Conservation (phyloP, 1,140 invertebrate genomes). For the Batillaria attramentaria region DNA sequence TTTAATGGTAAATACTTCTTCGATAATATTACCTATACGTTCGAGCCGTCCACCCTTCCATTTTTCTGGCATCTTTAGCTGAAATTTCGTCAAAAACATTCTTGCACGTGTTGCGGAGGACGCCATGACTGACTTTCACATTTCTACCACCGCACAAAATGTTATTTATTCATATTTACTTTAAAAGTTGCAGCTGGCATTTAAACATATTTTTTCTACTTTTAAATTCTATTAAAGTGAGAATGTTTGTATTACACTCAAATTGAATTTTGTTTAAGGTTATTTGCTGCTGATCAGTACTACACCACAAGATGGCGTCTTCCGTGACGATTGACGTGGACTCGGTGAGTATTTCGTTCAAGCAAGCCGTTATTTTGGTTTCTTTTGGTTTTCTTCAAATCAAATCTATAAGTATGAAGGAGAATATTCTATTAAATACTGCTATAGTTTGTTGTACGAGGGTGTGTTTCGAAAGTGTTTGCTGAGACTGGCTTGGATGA, state of each 20-base stretch:
- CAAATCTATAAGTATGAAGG: background rate
- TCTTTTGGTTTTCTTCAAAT: background rate
- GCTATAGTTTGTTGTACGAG: background rate
- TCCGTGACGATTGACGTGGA: slow-evolving; percentile 38
- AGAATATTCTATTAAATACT: background rate
- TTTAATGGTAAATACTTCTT: too few relatives aligned
- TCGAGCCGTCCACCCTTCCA: slow-evolving; percentile 48
- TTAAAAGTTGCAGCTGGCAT: background rate
- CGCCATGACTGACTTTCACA: slow-evolving; percentile 21
- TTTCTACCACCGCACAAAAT: background rate
- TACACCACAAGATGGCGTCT: slow-evolving; percentile 32
- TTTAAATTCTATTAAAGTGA: background rate
- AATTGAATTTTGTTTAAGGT: background rate
- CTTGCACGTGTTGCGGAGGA: slow-evolving; percentile 20
- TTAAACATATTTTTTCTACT: background rate
- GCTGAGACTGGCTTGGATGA: background rate
- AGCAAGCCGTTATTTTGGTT: too few relatives aligned
- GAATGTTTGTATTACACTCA: background rate
- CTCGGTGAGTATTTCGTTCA: slow-evolving; percentile 17
- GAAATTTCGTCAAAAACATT: slow-evolving; percentile 8
- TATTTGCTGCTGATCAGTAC: slow-evolving; percentile 1
- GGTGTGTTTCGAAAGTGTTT: background rate
- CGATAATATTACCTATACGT: slow-evolving; percentile 36
- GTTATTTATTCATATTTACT: background rate
- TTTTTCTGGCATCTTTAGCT: slow-evolving; percentile 39